Evolutionary conservation across 1,140 invertebrate species (phyloP), one percentile per base, ranked within the genome.

Genomic region (Luehdorfia chinensis): DNA sequence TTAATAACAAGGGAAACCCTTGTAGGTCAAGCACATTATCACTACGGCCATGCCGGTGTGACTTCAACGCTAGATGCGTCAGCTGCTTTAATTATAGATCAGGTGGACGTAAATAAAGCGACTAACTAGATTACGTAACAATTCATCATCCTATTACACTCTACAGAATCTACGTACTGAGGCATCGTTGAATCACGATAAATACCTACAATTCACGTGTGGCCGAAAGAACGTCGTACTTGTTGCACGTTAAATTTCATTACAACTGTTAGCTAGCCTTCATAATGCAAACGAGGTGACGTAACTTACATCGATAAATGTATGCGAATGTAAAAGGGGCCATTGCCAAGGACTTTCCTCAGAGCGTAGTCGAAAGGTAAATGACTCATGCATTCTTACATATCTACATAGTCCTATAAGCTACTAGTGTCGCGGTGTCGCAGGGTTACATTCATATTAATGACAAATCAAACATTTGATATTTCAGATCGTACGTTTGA

Each of bases 11-110:
- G 75, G 81, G 81, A 81, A 66, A 63, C 66, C 75, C 70, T 66
- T 78, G 69, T 84, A 85, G 81, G 81, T 85, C 81, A 85, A 81
- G 78, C 69, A 69, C 74, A 67, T 83, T 80, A 83, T 73, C 70
- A 68, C 43, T 55, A 31, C 50, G 45, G 33, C 46, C 58, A 46
- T 30, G 46, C 47, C 47, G 18, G 11, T 30, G 47, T 30, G 45
- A 44, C 34, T 43, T 11, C 15, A 16, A 27, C 25, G 49, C 31
- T 15, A 4, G n/a, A n/a, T n/a, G 27, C 19, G 19, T 13, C 30
- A 31, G 11, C 37, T 8, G 25, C 9, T 43, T 41, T 43, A 43
- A 43, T 43, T 43, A 28, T 28, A 28, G 39, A 43, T 43, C 39
- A 28, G 5, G 15, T 27, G 15, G 39, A 37, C 18, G 18, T 28